These are phyloP conservation scores for Notiomystis cincta DNA, from an alignment of 2,113 vertebrate genomes.

Conservation along the genomic window DNA sequence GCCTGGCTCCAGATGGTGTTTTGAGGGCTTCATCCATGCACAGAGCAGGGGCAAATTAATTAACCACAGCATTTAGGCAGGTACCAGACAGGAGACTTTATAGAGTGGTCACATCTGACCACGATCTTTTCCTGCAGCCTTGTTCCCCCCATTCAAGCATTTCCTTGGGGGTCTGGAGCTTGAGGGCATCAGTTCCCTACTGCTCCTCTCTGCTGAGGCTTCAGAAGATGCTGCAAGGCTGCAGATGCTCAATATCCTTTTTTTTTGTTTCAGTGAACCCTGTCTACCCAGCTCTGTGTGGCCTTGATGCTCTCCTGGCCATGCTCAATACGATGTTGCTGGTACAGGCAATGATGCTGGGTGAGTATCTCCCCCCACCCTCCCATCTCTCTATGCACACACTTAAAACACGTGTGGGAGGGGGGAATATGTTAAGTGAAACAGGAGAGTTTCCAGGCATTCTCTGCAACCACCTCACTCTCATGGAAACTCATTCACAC, in stretches of 20 bases:
- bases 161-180: background rate
- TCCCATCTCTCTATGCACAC: no score
- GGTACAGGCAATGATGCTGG: background rate
- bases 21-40: background rate
- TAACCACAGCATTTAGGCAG: background rate
- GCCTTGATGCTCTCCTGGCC: background rate
- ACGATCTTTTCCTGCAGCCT: background rate
- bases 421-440: background rate
- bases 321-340: fast-evolving
- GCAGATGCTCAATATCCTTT: background rate
- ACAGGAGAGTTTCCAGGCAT: background rate
- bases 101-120: background rate
- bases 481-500: background rate
- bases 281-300: fast-evolving
- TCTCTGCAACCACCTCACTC: background rate
- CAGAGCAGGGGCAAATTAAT: background rate
- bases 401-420: background rate
- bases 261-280: background rate
- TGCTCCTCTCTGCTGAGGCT: background rate
- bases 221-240: background rate
- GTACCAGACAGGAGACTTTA: background rate
- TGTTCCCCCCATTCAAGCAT: background rate
- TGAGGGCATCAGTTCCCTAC: background rate
- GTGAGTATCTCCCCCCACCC: background rate
- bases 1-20: background rate